A percentile compares a stretch with the other conserved stretches of the same genome.
phyloP scores from a whole-genome alignment of 2,797 vertebrate genomes.

The Pachyuromys duprasi region DNA sequence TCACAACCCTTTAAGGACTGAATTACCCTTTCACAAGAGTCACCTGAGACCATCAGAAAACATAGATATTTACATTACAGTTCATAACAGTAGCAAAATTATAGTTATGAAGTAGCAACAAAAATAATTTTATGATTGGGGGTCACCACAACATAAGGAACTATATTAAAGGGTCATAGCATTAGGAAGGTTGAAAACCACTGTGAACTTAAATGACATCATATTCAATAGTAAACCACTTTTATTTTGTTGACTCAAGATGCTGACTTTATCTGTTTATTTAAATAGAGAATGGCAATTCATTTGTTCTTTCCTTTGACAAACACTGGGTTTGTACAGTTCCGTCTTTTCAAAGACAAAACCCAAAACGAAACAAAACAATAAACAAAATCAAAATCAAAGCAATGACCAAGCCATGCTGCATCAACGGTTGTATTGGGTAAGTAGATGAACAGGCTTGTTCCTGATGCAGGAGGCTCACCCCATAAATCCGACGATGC shows the following conservation, averaged over 20 bases:
- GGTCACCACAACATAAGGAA: not conserved
- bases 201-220: not conserved
- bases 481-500: not conserved
- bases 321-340: not conserved
- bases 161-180: not conserved
- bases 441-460: not conserved
- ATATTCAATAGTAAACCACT: not conserved
- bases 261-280: not conserved
- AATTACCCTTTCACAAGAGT: not conserved
- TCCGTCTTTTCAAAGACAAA: slow-evolving; percentile 1
- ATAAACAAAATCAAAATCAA: not conserved
- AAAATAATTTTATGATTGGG: not conserved
- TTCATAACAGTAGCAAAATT: not conserved
- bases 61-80: not conserved
- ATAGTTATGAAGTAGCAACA: not conserved
- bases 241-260: slow-evolving; percentile 27
- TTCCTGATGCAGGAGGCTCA: not conserved
- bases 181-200: not conserved
- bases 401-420: not conserved
- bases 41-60: not conserved
- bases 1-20: not conserved
- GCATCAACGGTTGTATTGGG: not conserved
- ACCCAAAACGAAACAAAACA: not conserved
- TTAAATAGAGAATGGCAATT: not conserved
- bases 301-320: not conserved